Evolutionary conservation across 2,113 vertebrate species (phyloP), one percentile per base, ranked within the genome.

Genomic region (Siniperca chuatsi): DNA sequence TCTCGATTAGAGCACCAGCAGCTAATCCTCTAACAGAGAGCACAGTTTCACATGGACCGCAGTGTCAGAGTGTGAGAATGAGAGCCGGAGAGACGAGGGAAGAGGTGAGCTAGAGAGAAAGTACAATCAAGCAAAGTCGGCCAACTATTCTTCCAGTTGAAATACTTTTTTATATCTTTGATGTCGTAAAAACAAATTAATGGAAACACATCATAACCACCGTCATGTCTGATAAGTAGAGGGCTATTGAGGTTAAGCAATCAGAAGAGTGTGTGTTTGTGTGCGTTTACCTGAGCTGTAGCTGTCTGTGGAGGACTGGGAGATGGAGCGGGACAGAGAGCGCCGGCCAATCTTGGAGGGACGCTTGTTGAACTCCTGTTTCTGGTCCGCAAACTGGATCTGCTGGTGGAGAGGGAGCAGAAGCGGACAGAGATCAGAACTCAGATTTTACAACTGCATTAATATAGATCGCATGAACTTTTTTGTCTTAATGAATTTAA

Each of bases 321-420:
- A 99, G 95, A 99, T 99, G 88, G 98, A 99, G 82, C 98, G 98
- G 15, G 98, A 99, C 55, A 99, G 95, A 0, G 98, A 99, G 15
- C 98, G 98, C 21, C 98, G 97, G 67, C 98, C 97, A 0, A 99
- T 99, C 96, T 99, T 99, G 35, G 96, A 98, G 2, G 98, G 98
- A 52, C 98, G 97, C 91, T 99, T 99, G 96, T 97, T 99, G 93
- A 99, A 99, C 84, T 99, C 98, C 85, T 98, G 97, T 88, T 99
- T 99, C 86, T 99, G 98, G 95, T 99, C 98, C 10, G 98, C 98
- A 90, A 99, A 99, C 84, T 99, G 98, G 95, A 99, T 99, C 97
- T 99, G 97, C 37, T 81, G 67, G 33, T 0, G 1, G 23, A 81
- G 13, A 21, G 68, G 76, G 20, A 61, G 74, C 77, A n/a, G 2